Base-by-base conservation (phyloP, 2,888 invertebrate species). In the Ernsta delagoae region DNA sequence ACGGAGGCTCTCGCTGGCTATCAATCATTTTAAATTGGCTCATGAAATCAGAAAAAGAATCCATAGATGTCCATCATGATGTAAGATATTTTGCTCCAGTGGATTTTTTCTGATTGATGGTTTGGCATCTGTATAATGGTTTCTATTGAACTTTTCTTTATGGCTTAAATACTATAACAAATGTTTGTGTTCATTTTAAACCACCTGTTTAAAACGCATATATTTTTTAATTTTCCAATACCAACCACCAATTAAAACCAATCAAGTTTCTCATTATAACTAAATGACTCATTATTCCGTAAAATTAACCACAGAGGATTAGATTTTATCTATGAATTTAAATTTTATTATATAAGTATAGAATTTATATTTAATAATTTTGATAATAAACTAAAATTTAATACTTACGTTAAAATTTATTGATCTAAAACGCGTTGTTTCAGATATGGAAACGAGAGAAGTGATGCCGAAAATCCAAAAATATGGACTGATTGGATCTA, bases 11-110 rank as follows among this genome's bases (percentile, higher is more conserved):
- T 54, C 36, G 16, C 62, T 53, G 78, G 79, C 78, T 78, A 75
- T 74, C 75, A 70, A 86, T 86, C 86, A 84, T 79, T 79, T 83
- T 79, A 81, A 86, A 86, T 84, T 83, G 81, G 80, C 81, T 82
- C 71, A 69, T 72, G 76, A 76, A 76, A 71, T 60, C 66, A 65
- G 63, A 60, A 56, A 70, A 71, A 72, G 63, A 50, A 61, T 53
- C 61, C 70, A 75, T 73, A 71, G 76, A 75, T 73, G 70, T 70
- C 72, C 71, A 70, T 48, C 62, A 71, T 70, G 62, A 72, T 67
- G 70, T 70, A 70, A 72, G 67, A 72, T 68, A 69, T 70, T 70
- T 73, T 69, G 65, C 53, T 60, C 59, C 65, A 65, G 60, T 63
- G 67, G 60, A 41, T 65, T 60, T 62, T 24, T 48, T 9, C 54